Conservation (phyloP, 2,797 vertebrate genomes). For the Bradypus variegatus region DNA sequence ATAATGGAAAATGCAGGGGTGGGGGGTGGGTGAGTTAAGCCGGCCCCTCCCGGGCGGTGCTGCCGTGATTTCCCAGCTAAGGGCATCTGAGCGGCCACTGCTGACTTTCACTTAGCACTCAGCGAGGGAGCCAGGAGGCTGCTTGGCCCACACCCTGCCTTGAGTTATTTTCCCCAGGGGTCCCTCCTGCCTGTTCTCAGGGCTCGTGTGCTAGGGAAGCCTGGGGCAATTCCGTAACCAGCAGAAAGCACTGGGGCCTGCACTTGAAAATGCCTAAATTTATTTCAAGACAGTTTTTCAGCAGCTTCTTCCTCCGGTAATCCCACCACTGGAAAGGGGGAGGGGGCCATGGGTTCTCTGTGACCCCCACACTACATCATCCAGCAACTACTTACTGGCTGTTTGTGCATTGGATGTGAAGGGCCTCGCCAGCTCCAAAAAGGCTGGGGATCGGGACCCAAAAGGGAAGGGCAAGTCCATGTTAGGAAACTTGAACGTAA, state of each 20-base stretch:
- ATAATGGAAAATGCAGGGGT: constrained; percentile 11
- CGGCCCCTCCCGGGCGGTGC: not conserved
- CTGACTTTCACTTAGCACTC: too few species aligned
- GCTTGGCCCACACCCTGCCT: not conserved
- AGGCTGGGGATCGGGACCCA: not conserved
- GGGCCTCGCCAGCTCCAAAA: not conserved
- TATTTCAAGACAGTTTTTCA: not conserved
- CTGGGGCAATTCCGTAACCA: accelerated
- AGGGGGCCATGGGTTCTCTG: not conserved
- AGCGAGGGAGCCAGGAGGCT: not conserved
- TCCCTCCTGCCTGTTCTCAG: not conserved
- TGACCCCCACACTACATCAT: not conserved
- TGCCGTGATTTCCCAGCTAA: not conserved
- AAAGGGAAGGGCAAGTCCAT: not conserved
- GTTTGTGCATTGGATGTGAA: not conserved
- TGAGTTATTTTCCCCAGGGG: not conserved
- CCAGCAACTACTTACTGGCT: not conserved
- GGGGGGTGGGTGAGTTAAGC: not conserved
- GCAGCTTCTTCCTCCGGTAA: not conserved
- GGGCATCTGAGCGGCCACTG: not conserved
- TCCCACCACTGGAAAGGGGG: not conserved
- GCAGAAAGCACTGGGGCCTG: not conserved
- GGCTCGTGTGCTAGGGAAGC: not conserved
- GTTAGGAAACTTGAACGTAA: not conserved
- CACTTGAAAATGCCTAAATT: not conserved